Conservation (phyloP, 2,797 vertebrate genomes). For the Champsocephalus gunnari region DNA sequence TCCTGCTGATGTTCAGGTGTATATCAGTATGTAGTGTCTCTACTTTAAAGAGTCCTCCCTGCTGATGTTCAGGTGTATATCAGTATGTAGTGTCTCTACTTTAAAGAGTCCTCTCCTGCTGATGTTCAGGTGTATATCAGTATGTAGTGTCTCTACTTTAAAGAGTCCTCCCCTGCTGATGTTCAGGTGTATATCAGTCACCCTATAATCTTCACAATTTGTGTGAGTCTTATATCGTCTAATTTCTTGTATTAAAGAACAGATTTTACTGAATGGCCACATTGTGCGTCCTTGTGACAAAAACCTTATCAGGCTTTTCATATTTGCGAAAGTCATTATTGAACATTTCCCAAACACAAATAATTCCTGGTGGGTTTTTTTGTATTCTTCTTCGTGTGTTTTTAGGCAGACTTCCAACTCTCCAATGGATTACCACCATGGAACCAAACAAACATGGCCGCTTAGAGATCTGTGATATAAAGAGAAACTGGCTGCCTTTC, state of each 20-base stretch:
- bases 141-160: no score
- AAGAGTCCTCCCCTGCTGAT: no score
- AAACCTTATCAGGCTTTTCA: conserved; percentile 9
- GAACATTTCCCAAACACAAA: conserved; percentile 21
- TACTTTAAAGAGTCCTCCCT: no score
- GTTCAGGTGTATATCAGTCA: no score
- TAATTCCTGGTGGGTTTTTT: background rate
- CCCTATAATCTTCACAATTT: no score
- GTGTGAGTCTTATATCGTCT: no score
- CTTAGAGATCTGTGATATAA: conserved; percentile 32
- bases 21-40: background rate
- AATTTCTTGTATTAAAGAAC: background rate
- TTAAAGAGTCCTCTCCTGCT: no score
- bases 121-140: no score
- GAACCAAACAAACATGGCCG: conserved; percentile 31
- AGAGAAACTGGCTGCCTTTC: conserved; percentile 23
- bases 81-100: no score
- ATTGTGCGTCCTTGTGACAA: background rate
- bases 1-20: background rate
- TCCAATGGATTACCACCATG: conserved; percentile 6
- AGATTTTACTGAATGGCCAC: background rate
- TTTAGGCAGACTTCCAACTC: conserved; percentile 21
- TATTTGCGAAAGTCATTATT: conserved; percentile 4
- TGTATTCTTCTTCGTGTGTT: background rate
- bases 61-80: no score